phyloP scores from a whole-genome alignment of 2,797 vertebrate genomes.

The Threskiornis aethiopicus region DNA sequence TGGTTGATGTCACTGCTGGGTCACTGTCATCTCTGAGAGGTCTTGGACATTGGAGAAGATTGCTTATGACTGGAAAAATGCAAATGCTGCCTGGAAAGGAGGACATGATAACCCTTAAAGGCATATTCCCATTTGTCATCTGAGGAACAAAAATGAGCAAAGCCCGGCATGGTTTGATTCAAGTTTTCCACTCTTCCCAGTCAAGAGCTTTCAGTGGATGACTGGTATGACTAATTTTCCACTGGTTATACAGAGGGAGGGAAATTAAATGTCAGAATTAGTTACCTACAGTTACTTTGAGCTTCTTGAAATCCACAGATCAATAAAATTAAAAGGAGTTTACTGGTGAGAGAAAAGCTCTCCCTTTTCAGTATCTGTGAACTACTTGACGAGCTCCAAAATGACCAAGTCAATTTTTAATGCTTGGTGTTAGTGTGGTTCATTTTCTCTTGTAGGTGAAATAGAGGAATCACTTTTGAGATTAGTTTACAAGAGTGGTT shows the following conservation, averaged over 20 bases:
- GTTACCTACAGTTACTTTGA: not conserved
- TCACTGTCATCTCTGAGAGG: not conserved
- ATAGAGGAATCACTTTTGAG: not conserved
- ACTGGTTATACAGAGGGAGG: not conserved
- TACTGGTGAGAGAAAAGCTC: not conserved
- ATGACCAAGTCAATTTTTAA: not conserved
- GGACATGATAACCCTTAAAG: not conserved
- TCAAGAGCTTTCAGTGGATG: not conserved
- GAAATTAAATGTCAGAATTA: not conserved
- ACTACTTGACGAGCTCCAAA: not conserved
- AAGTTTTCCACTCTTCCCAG: not conserved
- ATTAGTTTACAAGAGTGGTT: not conserved
- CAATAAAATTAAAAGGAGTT: not conserved
- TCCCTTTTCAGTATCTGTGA: not conserved
- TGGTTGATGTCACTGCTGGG: not conserved
- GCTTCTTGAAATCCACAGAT: not conserved
- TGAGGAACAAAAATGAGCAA: not conserved
- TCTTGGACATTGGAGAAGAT: not conserved
- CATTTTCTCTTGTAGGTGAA: not conserved
- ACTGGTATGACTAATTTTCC: not conserved
- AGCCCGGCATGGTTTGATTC: not conserved
- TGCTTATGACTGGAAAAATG: not conserved
- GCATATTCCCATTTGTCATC: not conserved
- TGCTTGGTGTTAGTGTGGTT: not conserved
- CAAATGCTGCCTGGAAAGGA: not conserved